These are phyloP conservation scores for Amphipoea oculea DNA, from an alignment of 2,888 invertebrate genomes.

Conservation along the genomic window DNA sequence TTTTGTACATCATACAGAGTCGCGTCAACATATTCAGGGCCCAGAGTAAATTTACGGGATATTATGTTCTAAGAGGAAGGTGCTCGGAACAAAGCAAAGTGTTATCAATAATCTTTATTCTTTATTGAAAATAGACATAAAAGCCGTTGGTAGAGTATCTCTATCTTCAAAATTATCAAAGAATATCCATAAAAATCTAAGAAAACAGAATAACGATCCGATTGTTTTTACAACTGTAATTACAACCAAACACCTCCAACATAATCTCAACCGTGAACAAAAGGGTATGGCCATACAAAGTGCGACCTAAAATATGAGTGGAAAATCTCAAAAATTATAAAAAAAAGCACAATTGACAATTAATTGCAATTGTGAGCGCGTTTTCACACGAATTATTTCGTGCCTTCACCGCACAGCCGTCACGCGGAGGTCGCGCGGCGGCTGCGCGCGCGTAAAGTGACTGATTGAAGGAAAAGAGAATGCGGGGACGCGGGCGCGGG, in stretches of 20 bases:
- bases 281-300: constrained; percentile 14
- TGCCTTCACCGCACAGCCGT: no score
- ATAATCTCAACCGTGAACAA: constrained; percentile 26
- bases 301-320: constrained; percentile 39
- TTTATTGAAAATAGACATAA: constrained; percentile 11
- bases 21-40: constrained; percentile 20
- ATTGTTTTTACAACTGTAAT: background rate
- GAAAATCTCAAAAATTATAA: constrained; percentile 4
- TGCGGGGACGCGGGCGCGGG: no score
- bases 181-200: constrained; percentile 12
- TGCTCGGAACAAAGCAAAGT: background rate
- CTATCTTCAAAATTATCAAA: constrained; percentile 13
- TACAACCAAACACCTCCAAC: constrained; percentile 22
- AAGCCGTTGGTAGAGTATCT: constrained; percentile 27
- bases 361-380: constrained; percentile 26
- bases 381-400: no score
- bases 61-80: constrained; percentile 26
- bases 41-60: constrained; percentile 15
- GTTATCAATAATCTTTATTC: background rate
- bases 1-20: constrained; percentile 59
- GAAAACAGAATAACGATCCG: background rate
- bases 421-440: no score
- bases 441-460: no score
- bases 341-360: constrained; percentile 24
- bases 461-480: no score